Evolutionary conservation across 2,797 vertebrate species (phyloP).

Genomic region (Hylomyscus alleni): DNA sequence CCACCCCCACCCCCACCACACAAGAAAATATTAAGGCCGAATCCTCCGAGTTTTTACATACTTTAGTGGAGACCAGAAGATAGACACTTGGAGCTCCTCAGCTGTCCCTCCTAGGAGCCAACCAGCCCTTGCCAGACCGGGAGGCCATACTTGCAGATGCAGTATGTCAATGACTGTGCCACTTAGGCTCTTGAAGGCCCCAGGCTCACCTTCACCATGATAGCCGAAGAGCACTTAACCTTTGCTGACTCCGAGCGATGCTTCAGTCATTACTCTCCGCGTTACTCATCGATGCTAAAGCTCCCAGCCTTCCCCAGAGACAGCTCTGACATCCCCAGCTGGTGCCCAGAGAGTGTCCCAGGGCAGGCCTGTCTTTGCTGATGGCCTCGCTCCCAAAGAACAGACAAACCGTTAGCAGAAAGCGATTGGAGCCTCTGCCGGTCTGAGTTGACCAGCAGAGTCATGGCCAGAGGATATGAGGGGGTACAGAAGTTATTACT

Average conservation of each 20-base stretch:
- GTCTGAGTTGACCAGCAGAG: not conserved
- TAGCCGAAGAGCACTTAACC: not conserved
- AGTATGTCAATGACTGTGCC: not conserved
- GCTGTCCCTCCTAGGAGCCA: not conserved
- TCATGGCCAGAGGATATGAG: not conserved
- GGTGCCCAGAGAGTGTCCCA: not conserved
- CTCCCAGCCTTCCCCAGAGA: not conserved
- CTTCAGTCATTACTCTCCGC: not conserved
- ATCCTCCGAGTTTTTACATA: not conserved
- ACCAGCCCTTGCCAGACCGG: not conserved
- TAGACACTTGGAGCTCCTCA: not conserved
- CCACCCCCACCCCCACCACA: not conserved
- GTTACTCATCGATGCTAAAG: not conserved
- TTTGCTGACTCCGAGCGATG: not conserved
- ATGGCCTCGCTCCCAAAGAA: not conserved
- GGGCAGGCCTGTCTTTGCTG: not conserved
- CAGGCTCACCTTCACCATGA: not conserved
- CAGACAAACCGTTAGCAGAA: not conserved
- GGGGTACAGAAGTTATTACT: not conserved
- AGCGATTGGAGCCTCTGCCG: not conserved
- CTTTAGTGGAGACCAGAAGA: not conserved
- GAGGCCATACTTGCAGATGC: not conserved
- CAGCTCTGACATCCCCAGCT: constrained; percentile 32
- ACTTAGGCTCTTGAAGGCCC: not conserved
- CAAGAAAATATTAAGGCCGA: not conserved